Conservation (phyloP, 2,113 vertebrate genomes). For the Podilymbus podiceps region DNA sequence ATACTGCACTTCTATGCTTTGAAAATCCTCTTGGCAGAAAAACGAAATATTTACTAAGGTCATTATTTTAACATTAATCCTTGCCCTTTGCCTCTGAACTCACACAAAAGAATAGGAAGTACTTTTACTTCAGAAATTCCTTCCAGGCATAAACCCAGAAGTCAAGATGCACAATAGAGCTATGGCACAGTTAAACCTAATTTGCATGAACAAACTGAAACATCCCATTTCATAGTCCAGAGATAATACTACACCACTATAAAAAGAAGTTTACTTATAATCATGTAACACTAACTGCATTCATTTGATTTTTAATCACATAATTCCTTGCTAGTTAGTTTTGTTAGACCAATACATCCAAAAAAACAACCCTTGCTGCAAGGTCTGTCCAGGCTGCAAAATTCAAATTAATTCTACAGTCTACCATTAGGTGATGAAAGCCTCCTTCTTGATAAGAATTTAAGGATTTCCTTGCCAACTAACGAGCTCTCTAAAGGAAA, state of each 20-base stretch:
- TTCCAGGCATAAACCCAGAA: background rate
- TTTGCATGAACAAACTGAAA: background rate
- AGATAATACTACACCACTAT: background rate
- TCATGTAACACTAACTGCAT: background rate
- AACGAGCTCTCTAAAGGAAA: background rate
- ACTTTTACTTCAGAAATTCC: background rate
- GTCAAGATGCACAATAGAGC: background rate
- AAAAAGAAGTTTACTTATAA: background rate
- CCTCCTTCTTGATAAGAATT: background rate
- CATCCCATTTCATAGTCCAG: background rate
- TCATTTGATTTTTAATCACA: background rate
- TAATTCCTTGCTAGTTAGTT: background rate
- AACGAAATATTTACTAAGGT: background rate
- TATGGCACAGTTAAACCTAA: background rate
- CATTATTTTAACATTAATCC: background rate
- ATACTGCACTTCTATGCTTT: background rate
- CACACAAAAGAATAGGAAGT: background rate
- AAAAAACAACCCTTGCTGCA: background rate
- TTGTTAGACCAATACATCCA: background rate
- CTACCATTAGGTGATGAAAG: background rate
- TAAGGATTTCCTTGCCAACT: background rate
- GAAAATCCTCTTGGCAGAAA: background rate
- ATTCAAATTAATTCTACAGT: background rate
- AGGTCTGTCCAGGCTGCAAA: background rate
- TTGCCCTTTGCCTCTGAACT: background rate